Conservation (phyloP, 1,140 invertebrate species). For the Drepana arcuata region DNA sequence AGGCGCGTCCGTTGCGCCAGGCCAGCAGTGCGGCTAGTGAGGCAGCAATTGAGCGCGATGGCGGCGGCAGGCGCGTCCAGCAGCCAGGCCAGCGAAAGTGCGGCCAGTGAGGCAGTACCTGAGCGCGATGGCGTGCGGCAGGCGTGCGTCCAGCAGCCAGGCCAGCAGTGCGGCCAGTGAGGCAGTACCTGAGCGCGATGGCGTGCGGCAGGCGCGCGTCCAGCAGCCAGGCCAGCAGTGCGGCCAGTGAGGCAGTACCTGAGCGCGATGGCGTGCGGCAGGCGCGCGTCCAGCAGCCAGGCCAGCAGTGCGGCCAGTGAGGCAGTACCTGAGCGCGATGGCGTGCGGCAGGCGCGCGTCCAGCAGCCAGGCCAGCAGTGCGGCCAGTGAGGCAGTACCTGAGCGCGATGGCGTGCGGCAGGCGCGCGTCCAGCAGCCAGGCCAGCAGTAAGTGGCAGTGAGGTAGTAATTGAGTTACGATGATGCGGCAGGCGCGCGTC, state of each 20-base stretch:
- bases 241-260: too few relatives aligned
- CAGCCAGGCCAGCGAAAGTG: too few relatives aligned
- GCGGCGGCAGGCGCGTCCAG: too few relatives aligned
- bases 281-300: conserved; percentile 81
- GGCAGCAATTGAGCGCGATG: too few relatives aligned
- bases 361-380: conserved; percentile 83
- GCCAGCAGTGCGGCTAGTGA: too few relatives aligned
- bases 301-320: conserved; percentile 84
- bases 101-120: too few relatives aligned
- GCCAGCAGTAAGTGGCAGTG: too few relatives aligned
- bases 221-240: conserved; percentile 83
- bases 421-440: conserved; percentile 81
- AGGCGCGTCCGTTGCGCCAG: too few relatives aligned
- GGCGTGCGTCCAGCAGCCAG: conserved; percentile 81
- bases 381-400: too few relatives aligned
- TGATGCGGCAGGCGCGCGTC: conserved; percentile 83
- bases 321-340: not conserved
- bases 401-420: conserved; percentile 74
- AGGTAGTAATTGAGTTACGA: too few relatives aligned
- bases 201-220: conserved; percentile 82
- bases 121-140: conserved; percentile 74
- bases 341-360: conserved; percentile 82
- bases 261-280: conserved; percentile 74
- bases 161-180: conserved; percentile 84
- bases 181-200: not conserved